phyloP scores from a whole-genome alignment of 2,797 vertebrate genomes.

The Echiichthys vipera region DNA sequence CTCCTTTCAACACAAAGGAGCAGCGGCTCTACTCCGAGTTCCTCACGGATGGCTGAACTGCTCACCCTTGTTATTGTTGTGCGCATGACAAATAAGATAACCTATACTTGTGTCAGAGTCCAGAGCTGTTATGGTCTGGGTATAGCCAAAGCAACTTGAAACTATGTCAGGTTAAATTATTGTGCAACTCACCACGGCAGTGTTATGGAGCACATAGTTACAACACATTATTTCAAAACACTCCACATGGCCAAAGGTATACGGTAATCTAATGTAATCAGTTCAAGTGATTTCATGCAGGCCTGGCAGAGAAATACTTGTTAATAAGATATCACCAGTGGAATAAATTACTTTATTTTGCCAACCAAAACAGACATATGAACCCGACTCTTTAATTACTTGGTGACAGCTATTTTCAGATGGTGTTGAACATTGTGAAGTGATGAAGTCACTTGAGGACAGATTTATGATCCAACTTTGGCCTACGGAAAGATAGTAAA shows the following conservation, averaged over 20 bases:
- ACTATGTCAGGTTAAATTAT: neutral
- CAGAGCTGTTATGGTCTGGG: neutral
- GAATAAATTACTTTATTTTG: neutral
- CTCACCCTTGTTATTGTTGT: too few relatives aligned
- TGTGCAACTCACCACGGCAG: neutral
- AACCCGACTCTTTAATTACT: neutral
- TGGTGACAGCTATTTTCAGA: neutral
- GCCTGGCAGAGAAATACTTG: neutral
- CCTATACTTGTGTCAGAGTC: too few relatives aligned
- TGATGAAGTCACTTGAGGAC: neutral
- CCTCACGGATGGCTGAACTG: too few relatives aligned
- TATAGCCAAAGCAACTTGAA: neutral
- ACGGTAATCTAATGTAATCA: conserved; percentile 11
- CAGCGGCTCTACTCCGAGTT: too few relatives aligned
- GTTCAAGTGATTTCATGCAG: conserved; percentile 15
- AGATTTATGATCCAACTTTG: conserved; percentile 1
- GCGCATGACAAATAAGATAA: too few relatives aligned
- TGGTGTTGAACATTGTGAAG: neutral
- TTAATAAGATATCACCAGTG: neutral
- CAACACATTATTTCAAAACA: conserved; percentile 19
- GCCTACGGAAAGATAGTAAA: neutral
- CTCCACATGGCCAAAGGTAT: neutral
- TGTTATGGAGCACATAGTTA: conserved; percentile 2
- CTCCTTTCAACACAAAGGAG: too few relatives aligned
- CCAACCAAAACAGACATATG: neutral